Percentiles rank a stretch among this genome's conserved stretches.
phyloP scores from a whole-genome alignment of 2,888 invertebrate species.

The Elmis aenea region DNA sequence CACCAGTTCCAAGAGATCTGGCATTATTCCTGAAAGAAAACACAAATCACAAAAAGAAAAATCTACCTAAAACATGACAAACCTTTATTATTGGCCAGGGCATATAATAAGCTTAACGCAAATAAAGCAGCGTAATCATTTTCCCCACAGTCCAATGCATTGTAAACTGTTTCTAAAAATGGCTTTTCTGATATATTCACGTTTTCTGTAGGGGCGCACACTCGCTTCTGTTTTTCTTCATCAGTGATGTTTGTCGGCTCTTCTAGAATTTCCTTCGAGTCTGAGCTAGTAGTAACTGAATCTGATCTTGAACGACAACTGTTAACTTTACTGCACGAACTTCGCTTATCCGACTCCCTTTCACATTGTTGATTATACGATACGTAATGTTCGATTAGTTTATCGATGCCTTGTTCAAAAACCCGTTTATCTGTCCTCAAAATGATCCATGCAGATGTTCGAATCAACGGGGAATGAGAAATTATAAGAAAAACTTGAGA shows the following conservation, averaged over 20 bases:
- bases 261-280: slow-evolving; percentile 43
- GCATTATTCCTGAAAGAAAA: slow-evolving; percentile 66
- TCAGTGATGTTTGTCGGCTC: slow-evolving; percentile 78
- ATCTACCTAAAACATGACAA: slow-evolving; percentile 29
- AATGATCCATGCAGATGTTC: slow-evolving; percentile 85
- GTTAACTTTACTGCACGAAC: slow-evolving; percentile 20
- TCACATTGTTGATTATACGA: slow-evolving; percentile 21
- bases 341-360: slow-evolving; percentile 14
- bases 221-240: slow-evolving; percentile 74
- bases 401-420: slow-evolving; percentile 42
- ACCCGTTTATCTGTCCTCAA: slow-evolving; percentile 67
- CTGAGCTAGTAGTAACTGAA: slow-evolving; percentile 30
- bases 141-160: slow-evolving; percentile 81
- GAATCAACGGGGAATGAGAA: slow-evolving; percentile 84
- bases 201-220: slow-evolving; percentile 34
- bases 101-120: slow-evolving; percentile 85
- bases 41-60: slow-evolving; percentile 15
- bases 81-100: slow-evolving; percentile 93
- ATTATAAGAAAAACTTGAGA: slow-evolving; percentile 95
- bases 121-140: slow-evolving; percentile 94
- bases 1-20: slow-evolving; percentile 74
- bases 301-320: slow-evolving; percentile 22
- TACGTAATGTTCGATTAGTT: slow-evolving; percentile 41
- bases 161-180: slow-evolving; percentile 84
- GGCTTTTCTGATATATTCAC: slow-evolving; percentile 60